Percentiles rank a stretch among this genome's conserved stretches.
Conservation (phyloP, 2,797 vertebrate species). For the Strix occidentalis region DNA sequence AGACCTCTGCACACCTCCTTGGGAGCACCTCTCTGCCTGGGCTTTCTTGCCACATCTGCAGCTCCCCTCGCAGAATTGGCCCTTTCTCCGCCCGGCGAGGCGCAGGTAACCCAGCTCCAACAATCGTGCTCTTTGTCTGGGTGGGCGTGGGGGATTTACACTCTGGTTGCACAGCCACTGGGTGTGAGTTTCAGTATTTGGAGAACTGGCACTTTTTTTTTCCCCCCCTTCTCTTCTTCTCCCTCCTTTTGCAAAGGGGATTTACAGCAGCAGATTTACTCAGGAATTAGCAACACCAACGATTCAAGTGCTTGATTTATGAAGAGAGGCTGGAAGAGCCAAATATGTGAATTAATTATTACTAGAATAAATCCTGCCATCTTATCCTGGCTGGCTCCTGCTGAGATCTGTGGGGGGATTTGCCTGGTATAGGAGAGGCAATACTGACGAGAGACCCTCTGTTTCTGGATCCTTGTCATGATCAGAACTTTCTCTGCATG, state of each 20-base stretch:
- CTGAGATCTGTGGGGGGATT: not conserved
- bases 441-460: not conserved
- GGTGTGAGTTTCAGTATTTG: conserved; percentile 64
- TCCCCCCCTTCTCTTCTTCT: not conserved
- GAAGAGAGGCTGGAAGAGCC: conserved; percentile 36
- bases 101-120: conserved; percentile 74
- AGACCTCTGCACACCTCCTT: conserved; percentile 70
- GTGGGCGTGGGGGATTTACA: conserved; percentile 66
- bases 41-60: conserved; percentile 69
- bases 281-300: conserved; percentile 37
- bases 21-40: conserved; percentile 68
- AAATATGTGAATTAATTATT: conserved; percentile 44
- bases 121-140: conserved; percentile 72
- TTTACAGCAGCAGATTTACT: conserved; percentile 45
- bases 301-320: conserved; percentile 31
- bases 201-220: conserved; percentile 9
- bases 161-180: conserved; percentile 59
- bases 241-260: conserved; percentile 18
- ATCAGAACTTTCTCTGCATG: not conserved
- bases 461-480: not conserved
- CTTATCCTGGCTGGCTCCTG: not conserved
- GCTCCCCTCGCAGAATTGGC: conserved; percentile 54
- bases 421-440: not conserved
- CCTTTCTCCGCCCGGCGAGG: conserved; percentile 33
- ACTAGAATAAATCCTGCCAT: conserved; percentile 38